Base-by-base conservation (phyloP, 2,888 invertebrate genomes). In the Argyresthia goedartella region DNA sequence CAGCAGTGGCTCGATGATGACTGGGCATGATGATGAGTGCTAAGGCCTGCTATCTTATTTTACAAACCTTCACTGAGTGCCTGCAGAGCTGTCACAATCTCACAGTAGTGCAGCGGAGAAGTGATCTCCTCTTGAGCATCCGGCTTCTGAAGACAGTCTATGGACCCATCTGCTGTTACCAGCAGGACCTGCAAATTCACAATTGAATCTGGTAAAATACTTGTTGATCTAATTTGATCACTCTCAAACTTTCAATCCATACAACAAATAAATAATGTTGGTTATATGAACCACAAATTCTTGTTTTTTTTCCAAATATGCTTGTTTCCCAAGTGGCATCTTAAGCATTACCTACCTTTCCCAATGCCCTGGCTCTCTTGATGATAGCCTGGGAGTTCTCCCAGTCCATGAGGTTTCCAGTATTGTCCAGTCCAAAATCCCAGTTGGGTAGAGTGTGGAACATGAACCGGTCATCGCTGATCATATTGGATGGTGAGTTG, bases 131-230 rank as follows among this genome's bases (percentile, higher is more conserved):
- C 98, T 73, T 98, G 98, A 60, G 94, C 93, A 41, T 92, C 95
- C 0, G 98, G 98, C 64, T 91, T 89, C 52, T 90, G 89, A 57
- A 93, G 90, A 67, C 98, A 98, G 71, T 97, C 94, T 35, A 97
- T 91, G 62, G 97, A 97, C 1, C 98, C 98, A 87, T 98, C 98
- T 0, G 97, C 97, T 6, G 98, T 98, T 36, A 98, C 91, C 13
- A 94, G 70, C 55, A 89, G 67, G 2, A 91, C 88, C 89, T 93
- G 65, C 41, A 67, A 60, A 25, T 25, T 25, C 25, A 25, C 25
- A 25, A 41, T 11, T 41, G 13, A 14, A 45, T 45, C 13, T 14
- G 4, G 45, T 6, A 10, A 10, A 15, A 13, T 9, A 15, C 13
- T 45, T 15, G 14, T 10, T 15, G 11, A 41, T 25, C 25, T 25